Percentiles rank a stretch among this genome's conserved stretches.
These are phyloP conservation scores for Cygnus olor DNA, from an alignment of 2,797 vertebrate genomes.

Conservation along the genomic window DNA sequence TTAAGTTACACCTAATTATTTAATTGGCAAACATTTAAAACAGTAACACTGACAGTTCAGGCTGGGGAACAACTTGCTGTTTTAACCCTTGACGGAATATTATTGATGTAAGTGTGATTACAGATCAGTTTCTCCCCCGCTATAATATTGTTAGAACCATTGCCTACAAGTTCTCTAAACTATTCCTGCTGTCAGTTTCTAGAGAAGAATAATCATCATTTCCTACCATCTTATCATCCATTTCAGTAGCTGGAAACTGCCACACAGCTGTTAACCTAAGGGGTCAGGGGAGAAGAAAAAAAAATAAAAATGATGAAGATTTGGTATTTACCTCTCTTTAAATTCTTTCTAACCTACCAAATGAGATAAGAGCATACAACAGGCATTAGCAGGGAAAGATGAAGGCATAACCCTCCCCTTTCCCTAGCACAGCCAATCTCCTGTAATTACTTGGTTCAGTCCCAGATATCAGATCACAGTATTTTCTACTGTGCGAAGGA, in stretches of 20 bases:
- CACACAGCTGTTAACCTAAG: neutral
- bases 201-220: neutral
- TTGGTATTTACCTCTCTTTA: constrained; percentile 30
- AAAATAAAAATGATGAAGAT: neutral
- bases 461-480: neutral
- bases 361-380: neutral
- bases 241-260: neutral
- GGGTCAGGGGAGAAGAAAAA: rapidly evolving
- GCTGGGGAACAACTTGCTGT: neutral
- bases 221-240: neutral
- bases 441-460: constrained; percentile 3
- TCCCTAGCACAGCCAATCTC: neutral
- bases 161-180: neutral
- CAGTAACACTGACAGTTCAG: neutral
- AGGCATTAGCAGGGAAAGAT: neutral
- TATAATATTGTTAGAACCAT: neutral
- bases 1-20: constrained; percentile 82
- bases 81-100: neutral
- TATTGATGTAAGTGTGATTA: neutral
- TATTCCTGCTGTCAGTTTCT: neutral
- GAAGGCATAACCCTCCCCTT: neutral
- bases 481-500: constrained; percentile 16
- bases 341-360: neutral
- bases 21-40: constrained; percentile 56
- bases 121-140: neutral